Base-by-base conservation (phyloP, 2,888 invertebrate genomes). In the Hypsopygia costalis region DNA sequence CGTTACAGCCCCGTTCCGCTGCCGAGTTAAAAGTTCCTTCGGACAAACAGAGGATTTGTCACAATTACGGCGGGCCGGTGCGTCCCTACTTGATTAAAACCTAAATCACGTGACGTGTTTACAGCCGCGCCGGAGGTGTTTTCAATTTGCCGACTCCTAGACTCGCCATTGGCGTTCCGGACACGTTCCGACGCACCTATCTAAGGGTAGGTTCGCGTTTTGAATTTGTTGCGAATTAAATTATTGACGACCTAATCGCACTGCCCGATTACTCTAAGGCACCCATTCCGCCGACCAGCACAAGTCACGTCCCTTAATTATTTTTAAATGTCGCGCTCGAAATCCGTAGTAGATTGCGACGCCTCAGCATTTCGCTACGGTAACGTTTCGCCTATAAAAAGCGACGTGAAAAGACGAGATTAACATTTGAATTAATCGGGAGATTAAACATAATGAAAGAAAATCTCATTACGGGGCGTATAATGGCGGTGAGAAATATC, bases 71-170 rank as follows among this genome's bases (percentile, higher is more conserved):
- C 76, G 67, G 79, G 79, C 75, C 73, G 77, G 78, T 67, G 81
- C 80, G 87, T 81, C 85, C 86, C 85, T 81, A 81, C 86, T 88
- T 88, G 88, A 88, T 88, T 88, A 88, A 88, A 88, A 87, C 87
- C 88, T 88, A 88, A 88, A 88, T 88, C 88, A 88, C 88, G 88
- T 87, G 88, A 87, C 88, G 86, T 87, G 88, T 88, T 87, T 88
- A 88, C 88, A 87, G 86, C 82, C 77, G 55, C 78, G 79, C 81
- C 81, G 76, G 82, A 87, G 87, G 87, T 87, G 87, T 88, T 87
- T 87, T 87, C 87, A 88, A 87, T 88, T 88, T 87, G 83, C 77
- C 80, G 79, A 82, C 80, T 82, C 69, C 80, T 75, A 70, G 77
- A 75, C 66, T 67, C 60, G 73, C 77, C 73, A 85, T 88, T 83